These are phyloP conservation scores for Callyntrura sp. DNA, from an alignment of 2,888 invertebrate genomes.

Conservation along the genomic window DNA sequence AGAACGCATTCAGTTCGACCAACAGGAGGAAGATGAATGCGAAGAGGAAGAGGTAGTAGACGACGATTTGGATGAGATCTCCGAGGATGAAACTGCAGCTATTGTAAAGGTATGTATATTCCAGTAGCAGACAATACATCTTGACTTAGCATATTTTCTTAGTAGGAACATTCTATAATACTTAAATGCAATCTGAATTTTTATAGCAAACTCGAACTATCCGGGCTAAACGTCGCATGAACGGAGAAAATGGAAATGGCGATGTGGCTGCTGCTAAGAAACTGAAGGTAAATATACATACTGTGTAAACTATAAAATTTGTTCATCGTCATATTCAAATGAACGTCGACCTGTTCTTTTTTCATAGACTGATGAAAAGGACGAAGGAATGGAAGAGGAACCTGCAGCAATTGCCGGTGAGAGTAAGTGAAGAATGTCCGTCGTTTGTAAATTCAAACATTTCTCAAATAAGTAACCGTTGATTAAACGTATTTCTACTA, in stretches of 20 bases:
- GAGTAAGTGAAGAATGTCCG: background rate
- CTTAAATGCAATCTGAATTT: background rate
- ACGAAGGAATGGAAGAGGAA: slow-evolving; percentile 38
- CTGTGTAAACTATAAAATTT: background rate
- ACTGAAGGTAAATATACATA: background rate
- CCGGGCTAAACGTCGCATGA: slow-evolving; percentile 40
- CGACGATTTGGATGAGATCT: slow-evolving; percentile 42
- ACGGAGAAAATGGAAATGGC: slow-evolving; percentile 36
- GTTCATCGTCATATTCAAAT: too few species aligned
- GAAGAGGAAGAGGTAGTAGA: slow-evolving; percentile 59
- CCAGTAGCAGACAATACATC: too few species aligned
- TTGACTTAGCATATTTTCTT: slow-evolving; percentile 1
- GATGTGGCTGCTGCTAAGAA: background rate
- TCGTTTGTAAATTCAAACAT: background rate
- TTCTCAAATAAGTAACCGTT: background rate
- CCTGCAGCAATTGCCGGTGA: background rate
- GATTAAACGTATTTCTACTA: background rate
- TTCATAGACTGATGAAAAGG: slow-evolving; percentile 12
- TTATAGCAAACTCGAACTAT: background rate
- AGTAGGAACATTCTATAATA: background rate
- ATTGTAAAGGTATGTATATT: too few species aligned
- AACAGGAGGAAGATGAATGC: slow-evolving; percentile 46
- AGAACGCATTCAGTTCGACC: slow-evolving; percentile 50
- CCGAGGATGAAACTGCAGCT: slow-evolving; percentile 16
- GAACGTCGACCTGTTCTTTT: background rate